These are phyloP conservation scores for Pipistrellus pygmaeus DNA, from an alignment of 2,797 vertebrate species.

Conservation along the genomic window DNA sequence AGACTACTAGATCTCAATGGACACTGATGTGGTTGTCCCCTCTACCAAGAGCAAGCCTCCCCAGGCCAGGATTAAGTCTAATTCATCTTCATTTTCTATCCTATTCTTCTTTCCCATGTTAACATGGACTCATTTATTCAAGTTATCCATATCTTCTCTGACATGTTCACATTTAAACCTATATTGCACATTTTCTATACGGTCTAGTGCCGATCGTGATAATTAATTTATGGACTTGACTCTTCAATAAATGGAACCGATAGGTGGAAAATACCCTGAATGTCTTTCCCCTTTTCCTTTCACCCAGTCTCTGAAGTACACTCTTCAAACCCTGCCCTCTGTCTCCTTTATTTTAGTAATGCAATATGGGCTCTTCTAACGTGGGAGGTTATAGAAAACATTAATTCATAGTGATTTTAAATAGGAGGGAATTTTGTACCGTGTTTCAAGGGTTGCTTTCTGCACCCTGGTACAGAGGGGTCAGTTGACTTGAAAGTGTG, in stretches of 20 bases:
- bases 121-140: slow-evolving; percentile 9
- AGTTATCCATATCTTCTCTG: neutral
- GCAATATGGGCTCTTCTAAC: slow-evolving; percentile 34
- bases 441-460: slow-evolving; percentile 73
- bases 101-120: slow-evolving; percentile 21
- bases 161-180: slow-evolving; percentile 37
- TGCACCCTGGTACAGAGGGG: slow-evolving; percentile 71
- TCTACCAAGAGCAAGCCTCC: neutral
- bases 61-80: neutral
- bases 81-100: neutral
- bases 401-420: slow-evolving; percentile 67
- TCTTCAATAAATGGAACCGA: neutral
- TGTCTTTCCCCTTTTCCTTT: slow-evolving; percentile 25
- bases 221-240: slow-evolving; percentile 20
- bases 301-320: neutral
- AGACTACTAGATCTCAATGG: neutral
- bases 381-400: slow-evolving; percentile 57
- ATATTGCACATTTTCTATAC: neutral
- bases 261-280: neutral
- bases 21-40: neutral
- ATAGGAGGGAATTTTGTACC: slow-evolving; percentile 56
- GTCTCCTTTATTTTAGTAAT: slow-evolving; percentile 54
- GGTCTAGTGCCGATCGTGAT: neutral
- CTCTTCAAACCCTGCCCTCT: neutral
- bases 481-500: slow-evolving; percentile 83